Base-by-base conservation (phyloP, 2,797 vertebrate species). In the Pseudochaenichthys georgianus region DNA sequence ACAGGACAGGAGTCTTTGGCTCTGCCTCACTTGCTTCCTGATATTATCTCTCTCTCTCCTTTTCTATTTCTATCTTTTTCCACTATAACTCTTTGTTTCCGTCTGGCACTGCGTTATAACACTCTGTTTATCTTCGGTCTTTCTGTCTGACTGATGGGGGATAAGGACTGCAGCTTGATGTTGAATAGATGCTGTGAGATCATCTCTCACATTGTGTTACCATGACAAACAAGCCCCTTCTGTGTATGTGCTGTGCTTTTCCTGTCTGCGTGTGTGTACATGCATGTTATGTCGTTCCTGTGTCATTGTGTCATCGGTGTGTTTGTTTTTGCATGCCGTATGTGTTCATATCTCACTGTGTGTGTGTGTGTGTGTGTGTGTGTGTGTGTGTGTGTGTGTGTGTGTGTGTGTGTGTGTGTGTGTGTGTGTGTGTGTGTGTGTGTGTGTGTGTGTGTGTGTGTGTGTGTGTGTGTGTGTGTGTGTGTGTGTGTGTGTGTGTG, bases 301-400 rank as follows among this genome's bases (percentile, higher is more conserved):
- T 75, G 68, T 75, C 70, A 45, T 71, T 28, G 83, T 80, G 81
- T 77, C 64, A 34, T 82, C 75, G 77, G 58, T 80, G 67, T 87
- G 83, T 87, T 85, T 88, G 73, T 76, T 78, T 89, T 76, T 65
- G 66, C 72, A 13, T 86, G 84, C 75, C 50, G 63, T 87, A 75
- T 77, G 80, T 82, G 86, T 89, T 84, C 82, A 80, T 78, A 81
- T 90, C 82, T 87, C 81, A 75, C 54, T n/a, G n/a, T n/a, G n/a
- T n/a, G n/a, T n/a, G n/a, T n/a, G n/a, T n/a, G n/a, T n/a, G n/a
- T n/a, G n/a, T n/a, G n/a, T n/a, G n/a, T n/a, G n/a, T n/a, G n/a
- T n/a, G n/a, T n/a, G n/a, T n/a, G n/a, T n/a, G n/a, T n/a, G n/a
- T n/a, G n/a, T n/a, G n/a, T n/a, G n/a, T n/a, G n/a, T n/a, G n/a